Evolutionary conservation across 2,113 vertebrate species (phyloP).

Genomic region (Petrocephalus zakoni): DNA sequence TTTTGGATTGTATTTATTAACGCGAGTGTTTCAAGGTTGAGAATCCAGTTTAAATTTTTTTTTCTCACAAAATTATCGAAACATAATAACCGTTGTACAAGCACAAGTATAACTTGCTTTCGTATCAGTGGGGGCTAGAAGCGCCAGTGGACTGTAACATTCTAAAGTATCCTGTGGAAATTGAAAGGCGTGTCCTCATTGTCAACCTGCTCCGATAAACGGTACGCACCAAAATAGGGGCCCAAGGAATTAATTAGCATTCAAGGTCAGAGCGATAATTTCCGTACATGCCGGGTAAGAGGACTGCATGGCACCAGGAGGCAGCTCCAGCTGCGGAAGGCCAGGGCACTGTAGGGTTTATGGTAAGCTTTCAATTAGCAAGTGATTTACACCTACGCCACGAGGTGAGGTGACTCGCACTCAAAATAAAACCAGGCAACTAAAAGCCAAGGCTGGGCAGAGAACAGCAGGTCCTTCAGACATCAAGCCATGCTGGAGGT

Average conservation of each 20-base stretch:
- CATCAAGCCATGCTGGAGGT: neutral
- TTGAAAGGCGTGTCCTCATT: neutral
- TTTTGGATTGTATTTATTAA: neutral
- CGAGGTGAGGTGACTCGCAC: neutral
- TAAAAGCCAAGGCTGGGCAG: neutral
- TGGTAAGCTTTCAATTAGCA: constrained; percentile 13
- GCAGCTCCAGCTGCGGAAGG: neutral
- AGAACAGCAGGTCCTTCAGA: neutral
- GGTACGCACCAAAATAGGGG: neutral
- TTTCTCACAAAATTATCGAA: neutral
- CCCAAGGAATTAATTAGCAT: constrained; percentile 9
- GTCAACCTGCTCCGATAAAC: neutral
- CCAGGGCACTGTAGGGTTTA: neutral
- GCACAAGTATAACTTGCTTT: neutral
- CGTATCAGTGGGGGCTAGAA: neutral
- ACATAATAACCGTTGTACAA: neutral
- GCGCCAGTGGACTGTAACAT: neutral
- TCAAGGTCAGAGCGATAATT: constrained; percentile 9
- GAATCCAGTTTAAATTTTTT: neutral
- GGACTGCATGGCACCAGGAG: neutral
- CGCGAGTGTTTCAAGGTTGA: neutral
- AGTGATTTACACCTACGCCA: neutral
- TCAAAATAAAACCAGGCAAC: neutral
- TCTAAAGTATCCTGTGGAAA: neutral
- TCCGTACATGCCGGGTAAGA: neutral